A percentile compares a stretch with the other conserved stretches of the same genome.
Evolutionary conservation across 1,140 invertebrate species (phyloP).

Genomic region (Caenorhabditis elegans): WBcel235 BX284603.4:8029001-8029500

Average conservation of each 20-base stretch:
- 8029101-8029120: conserved; percentile 83
- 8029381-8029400: conserved; percentile 61
- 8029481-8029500: conserved; percentile 87
- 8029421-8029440: conserved; percentile 87
- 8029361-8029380: conserved; percentile 89
- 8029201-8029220: conserved; percentile 93
- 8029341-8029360: conserved; percentile 88
- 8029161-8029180: background rate
- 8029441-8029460: conserved; percentile 95
- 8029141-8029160: conserved; percentile 75
- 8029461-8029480: conserved; percentile 83
- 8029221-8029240: conserved; percentile 97
- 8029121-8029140: conserved; percentile 95
- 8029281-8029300: conserved; percentile 89
- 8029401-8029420: conserved; percentile 39
- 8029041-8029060: conserved; percentile 98
- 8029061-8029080: conserved; percentile 83
- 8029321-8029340: conserved; percentile 96
- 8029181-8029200: no score
- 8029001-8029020: conserved; percentile 77
- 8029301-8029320: conserved; percentile 98
- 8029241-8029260: conserved; percentile 72
- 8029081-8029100: background rate
- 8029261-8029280: conserved; percentile 76
- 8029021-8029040: conserved; percentile 99